phyloP scores from a whole-genome alignment of 2,888 invertebrate species.

The Ryuthela nishihirai region DNA sequence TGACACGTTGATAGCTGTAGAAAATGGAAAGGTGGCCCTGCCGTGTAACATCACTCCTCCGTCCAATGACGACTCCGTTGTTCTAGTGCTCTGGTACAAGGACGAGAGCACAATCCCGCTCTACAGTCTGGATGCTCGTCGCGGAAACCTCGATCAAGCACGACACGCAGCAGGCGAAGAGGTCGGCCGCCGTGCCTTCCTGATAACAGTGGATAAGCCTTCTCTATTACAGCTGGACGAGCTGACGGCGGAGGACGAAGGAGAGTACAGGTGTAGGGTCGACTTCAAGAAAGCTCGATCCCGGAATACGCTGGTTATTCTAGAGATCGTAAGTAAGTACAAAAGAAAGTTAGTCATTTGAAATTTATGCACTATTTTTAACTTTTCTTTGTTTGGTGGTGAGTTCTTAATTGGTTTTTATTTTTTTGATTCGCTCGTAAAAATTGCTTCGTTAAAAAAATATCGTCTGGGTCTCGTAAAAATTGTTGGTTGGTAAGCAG shows the following conservation, averaged over 20 bases:
- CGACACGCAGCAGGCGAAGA: conserved; percentile 65
- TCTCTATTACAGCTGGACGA: conserved; percentile 39
- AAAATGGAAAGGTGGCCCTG: conserved; percentile 61
- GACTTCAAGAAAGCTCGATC: conserved; percentile 89
- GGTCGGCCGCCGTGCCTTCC: conserved; percentile 81
- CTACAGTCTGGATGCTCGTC: conserved; percentile 41
- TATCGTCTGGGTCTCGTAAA: too few relatives aligned
- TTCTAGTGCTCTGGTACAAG: conserved; percentile 85
- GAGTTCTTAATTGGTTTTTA: too few relatives aligned
- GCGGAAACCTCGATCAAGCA: conserved; percentile 41
- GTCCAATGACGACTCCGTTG: conserved; percentile 68
- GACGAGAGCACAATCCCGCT: conserved; percentile 78
- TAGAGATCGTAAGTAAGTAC: conserved; percentile 77
- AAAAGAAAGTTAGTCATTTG: too few relatives aligned
- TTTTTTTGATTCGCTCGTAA: too few relatives aligned
- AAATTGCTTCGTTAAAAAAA: too few relatives aligned
- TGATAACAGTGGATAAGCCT: conserved; percentile 63
- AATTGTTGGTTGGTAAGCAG: too few relatives aligned
- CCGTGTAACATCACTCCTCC: conserved; percentile 84
- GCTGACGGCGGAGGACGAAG: conserved; percentile 81
- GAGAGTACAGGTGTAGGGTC: conserved; percentile 82
- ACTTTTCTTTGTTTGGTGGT: too few relatives aligned
- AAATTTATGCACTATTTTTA: too few relatives aligned
- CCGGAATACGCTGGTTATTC: conserved; percentile 82
- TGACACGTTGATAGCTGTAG: conserved; percentile 44